phyloP scores from a whole-genome alignment of 2,113 vertebrate genomes.

The Alosa alosa region DNA sequence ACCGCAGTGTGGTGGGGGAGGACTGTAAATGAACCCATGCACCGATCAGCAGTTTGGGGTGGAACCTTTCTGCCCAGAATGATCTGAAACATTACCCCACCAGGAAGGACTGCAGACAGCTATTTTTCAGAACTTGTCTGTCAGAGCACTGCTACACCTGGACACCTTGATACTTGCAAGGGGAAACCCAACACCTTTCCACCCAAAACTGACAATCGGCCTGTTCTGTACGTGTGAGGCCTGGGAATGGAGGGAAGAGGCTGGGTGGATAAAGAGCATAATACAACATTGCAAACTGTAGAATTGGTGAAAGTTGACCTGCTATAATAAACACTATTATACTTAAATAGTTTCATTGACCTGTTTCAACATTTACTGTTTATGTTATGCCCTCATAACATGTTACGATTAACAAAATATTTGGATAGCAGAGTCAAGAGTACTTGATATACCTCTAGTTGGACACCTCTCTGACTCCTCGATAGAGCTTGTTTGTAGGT shows the following conservation, averaged over 20 bases:
- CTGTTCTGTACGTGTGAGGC: background rate
- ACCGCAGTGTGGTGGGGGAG: background rate
- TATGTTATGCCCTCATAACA: background rate
- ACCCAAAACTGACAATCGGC: background rate
- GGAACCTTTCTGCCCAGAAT: background rate
- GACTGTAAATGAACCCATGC: background rate
- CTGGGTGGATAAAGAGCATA: background rate
- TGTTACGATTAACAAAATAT: too few species aligned
- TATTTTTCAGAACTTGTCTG: background rate
- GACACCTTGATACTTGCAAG: background rate
- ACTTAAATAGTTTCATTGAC: too few species aligned
- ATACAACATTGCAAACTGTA: background rate
- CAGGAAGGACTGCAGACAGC: background rate
- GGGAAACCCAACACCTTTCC: background rate
- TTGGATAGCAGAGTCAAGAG: too few species aligned
- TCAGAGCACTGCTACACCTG: background rate
- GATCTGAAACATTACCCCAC: background rate
- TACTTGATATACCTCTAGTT: background rate
- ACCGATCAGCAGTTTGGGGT: background rate
- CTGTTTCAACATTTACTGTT: background rate
- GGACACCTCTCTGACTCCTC: background rate
- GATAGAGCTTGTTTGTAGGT: too few species aligned
- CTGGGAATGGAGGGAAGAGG: background rate
- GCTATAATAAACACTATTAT: too few species aligned
- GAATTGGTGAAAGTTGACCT: too few species aligned